These are phyloP conservation scores for Microchirus variegatus DNA, from an alignment of 2,797 vertebrate species.

Conservation along the genomic window DNA sequence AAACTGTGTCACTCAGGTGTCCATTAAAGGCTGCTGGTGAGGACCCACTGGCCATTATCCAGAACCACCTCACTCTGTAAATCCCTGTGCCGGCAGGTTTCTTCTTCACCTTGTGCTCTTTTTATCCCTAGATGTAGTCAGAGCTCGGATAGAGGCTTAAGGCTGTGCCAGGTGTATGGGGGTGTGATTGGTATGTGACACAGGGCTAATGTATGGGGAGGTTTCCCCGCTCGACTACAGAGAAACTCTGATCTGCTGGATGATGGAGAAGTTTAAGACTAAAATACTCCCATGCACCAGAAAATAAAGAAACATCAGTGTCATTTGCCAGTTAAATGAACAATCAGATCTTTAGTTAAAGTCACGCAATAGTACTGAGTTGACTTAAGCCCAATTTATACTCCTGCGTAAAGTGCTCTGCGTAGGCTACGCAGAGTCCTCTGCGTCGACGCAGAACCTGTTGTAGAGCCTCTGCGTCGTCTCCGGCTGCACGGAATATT, in stretches of 20 bases:
- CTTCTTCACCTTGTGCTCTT: constrained; percentile 57
- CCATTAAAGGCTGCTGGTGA: constrained; percentile 62
- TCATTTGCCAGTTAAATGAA: neutral
- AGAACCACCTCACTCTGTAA: constrained; percentile 48
- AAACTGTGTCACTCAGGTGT: constrained; percentile 67
- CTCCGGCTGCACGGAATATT: too few relatives aligned
- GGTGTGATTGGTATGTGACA: constrained; percentile 56
- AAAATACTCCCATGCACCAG: neutral
- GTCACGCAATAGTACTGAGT: constrained; percentile 21
- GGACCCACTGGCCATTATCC: constrained; percentile 58
- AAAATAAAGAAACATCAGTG: constrained; percentile 9
- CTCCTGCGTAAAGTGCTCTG: too few relatives aligned
- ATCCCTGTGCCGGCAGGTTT: constrained; percentile 57
- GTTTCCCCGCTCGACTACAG: constrained; percentile 59
- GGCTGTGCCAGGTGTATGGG: constrained; percentile 41
- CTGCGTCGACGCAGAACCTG: too few relatives aligned
- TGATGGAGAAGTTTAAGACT: constrained; percentile 32
- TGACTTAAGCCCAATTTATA: too few relatives aligned
- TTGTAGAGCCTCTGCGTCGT: too few relatives aligned
- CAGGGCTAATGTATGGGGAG: constrained; percentile 37
- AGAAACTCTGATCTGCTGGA: constrained; percentile 33
- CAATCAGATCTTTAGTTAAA: neutral
- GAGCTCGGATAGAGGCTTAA: constrained; percentile 62
- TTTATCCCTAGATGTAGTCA: constrained; percentile 63
- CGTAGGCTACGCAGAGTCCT: too few relatives aligned